Conservation (phyloP, 2,888 invertebrate genomes). For the Argyra leucocephala region DNA sequence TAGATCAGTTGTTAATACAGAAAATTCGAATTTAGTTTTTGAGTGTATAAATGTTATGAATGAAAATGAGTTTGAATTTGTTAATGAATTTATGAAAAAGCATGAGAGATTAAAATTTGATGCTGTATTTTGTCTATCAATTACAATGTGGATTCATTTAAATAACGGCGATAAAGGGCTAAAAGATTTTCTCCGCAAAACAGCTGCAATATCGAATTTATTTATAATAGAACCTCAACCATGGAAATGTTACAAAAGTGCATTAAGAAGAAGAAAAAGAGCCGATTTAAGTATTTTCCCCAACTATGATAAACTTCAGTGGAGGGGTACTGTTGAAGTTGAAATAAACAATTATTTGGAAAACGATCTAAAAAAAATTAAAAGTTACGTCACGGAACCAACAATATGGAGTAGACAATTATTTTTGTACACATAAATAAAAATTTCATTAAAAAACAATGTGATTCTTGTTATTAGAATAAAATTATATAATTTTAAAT, state of each 20-base stretch:
- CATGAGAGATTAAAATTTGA: slow-evolving; percentile 50
- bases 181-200: slow-evolving; percentile 50
- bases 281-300: slow-evolving; percentile 50
- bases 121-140: slow-evolving; percentile 67
- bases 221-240: slow-evolving; percentile 73
- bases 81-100: slow-evolving; percentile 46
- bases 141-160: slow-evolving; percentile 85
- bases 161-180: slow-evolving; percentile 72
- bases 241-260: slow-evolving; percentile 74
- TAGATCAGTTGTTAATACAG: slow-evolving; percentile 34
- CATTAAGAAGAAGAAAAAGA: slow-evolving; percentile 60
- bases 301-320: slow-evolving; percentile 50
- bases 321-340: slow-evolving; percentile 52
- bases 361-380: slow-evolving; percentile 43
- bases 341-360: slow-evolving; percentile 52
- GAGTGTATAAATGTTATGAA: slow-evolving; percentile 53
- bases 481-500: neutral
- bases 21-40: slow-evolving; percentile 46
- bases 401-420: slow-evolving; percentile 64
- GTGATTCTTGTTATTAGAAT: neutral
- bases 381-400: slow-evolving; percentile 49
- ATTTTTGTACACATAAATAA: slow-evolving; percentile 48
- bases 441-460: neutral
- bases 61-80: slow-evolving; percentile 33
- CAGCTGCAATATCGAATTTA: slow-evolving; percentile 47